phyloP scores from a whole-genome alignment of 2,888 invertebrate genomes.

The Pilophorus perplexus region DNA sequence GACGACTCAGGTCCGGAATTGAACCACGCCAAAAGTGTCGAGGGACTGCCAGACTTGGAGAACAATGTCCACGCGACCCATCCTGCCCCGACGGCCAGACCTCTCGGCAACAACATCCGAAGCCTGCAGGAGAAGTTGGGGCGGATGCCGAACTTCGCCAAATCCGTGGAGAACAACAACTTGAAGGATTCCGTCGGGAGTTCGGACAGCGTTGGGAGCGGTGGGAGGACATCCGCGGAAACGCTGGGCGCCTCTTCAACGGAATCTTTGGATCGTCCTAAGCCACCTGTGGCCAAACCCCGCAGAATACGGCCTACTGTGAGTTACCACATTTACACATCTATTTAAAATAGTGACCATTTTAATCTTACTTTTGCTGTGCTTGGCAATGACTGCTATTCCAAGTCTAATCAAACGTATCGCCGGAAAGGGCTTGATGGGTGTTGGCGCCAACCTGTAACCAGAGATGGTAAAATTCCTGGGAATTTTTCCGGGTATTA shows the following conservation, averaged over 20 bases:
- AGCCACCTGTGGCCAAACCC: constrained; percentile 43
- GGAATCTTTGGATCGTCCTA: constrained; percentile 40
- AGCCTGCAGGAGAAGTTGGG: constrained; percentile 41
- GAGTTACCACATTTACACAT: constrained; percentile 5
- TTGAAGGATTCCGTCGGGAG: constrained; percentile 43
- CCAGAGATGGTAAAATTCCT: too few relatives aligned
- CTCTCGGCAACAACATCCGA: constrained; percentile 36
- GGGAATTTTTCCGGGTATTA: too few relatives aligned
- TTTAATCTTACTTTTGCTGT: background rate
- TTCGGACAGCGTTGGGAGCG: constrained; percentile 41
- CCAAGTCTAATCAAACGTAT: too few relatives aligned
- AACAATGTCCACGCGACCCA: constrained; percentile 35
- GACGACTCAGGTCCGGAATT: constrained; percentile 19
- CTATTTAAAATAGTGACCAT: background rate
- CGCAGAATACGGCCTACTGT: constrained; percentile 41
- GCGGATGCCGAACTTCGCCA: constrained; percentile 39
- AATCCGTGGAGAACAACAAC: constrained; percentile 43
- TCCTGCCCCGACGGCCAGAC: constrained; percentile 11
- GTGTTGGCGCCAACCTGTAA: too few relatives aligned
- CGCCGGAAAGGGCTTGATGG: too few relatives aligned
- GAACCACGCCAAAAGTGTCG: constrained; percentile 44
- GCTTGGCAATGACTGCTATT: background rate
- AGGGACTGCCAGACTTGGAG: constrained; percentile 41
- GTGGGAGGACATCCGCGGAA: constrained; percentile 40
- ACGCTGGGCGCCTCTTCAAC: constrained; percentile 42